These are phyloP conservation scores for Enteromius trimaculatus DNA, from an alignment of 2,797 vertebrate genomes.

Conservation along the genomic window DNA sequence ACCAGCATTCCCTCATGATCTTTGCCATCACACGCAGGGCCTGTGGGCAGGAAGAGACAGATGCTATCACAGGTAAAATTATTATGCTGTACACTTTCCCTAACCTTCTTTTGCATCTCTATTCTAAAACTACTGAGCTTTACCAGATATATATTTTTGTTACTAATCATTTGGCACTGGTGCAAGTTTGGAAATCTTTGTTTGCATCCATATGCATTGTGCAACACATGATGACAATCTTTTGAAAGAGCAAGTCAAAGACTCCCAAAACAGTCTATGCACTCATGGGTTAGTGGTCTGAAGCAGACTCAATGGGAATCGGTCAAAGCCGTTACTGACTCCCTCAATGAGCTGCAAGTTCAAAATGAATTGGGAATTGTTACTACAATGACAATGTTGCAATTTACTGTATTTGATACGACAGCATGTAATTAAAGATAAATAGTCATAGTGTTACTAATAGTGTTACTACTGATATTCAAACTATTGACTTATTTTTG, in stretches of 20 bases:
- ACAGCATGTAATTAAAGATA: background rate
- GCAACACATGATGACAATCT: background rate
- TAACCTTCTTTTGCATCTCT: background rate
- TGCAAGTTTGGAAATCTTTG: background rate
- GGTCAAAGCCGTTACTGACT: too few relatives aligned
- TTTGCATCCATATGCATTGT: background rate
- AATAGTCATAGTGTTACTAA: too few relatives aligned
- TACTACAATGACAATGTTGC: too few relatives aligned
- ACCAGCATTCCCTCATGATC: slow-evolving; percentile 91
- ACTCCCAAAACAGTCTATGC: background rate
- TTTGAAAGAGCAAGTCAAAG: background rate
- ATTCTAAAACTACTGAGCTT: background rate
- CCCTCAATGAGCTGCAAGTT: too few relatives aligned
- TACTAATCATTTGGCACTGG: background rate
- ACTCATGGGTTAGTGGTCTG: background rate
- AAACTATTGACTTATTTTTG: too few relatives aligned
- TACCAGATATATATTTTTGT: background rate
- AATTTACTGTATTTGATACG: background rate
- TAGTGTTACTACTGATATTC: background rate
- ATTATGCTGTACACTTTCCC: background rate
- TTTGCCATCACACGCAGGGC: slow-evolving; percentile 87
- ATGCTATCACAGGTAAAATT: background rate
- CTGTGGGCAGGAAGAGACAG: slow-evolving; percentile 61
- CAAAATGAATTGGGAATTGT: too few relatives aligned
- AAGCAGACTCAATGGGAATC: background rate